Conservation (phyloP, 2,888 invertebrate genomes). For the Arge pagana region DNA sequence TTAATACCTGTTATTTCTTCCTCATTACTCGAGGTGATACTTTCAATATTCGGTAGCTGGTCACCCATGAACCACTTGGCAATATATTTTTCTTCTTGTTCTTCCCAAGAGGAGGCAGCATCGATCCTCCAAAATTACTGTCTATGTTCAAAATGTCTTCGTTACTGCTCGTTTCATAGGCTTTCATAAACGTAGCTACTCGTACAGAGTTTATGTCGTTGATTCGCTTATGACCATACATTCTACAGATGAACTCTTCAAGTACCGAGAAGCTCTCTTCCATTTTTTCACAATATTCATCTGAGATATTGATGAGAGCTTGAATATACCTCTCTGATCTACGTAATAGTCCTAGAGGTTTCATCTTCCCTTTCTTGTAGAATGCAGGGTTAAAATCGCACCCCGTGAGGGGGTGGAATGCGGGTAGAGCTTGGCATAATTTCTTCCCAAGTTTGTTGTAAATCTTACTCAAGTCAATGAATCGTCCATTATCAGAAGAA, state of each 20-base stretch:
- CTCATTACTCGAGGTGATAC: too few relatives aligned
- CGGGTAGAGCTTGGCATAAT: conserved; percentile 32
- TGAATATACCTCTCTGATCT: conserved; percentile 20
- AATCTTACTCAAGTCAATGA: conserved; percentile 32
- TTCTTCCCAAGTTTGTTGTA: conserved; percentile 29
- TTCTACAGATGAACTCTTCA: conserved; percentile 6
- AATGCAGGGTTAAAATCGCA: conserved; percentile 34
- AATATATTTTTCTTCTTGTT: too few relatives aligned
- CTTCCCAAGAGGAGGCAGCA: too few relatives aligned
- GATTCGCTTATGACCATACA: conserved; percentile 2
- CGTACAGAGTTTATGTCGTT: not conserved
- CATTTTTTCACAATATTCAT: not conserved
- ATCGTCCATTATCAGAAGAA: conserved; percentile 31
- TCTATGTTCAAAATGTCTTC: not conserved
- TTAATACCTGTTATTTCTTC: too few relatives aligned
- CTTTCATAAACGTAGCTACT: conserved; percentile 2
- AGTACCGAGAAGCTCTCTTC: not conserved
- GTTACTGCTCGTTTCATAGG: not conserved
- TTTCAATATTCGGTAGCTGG: too few relatives aligned
- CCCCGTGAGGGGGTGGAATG: conserved; percentile 32
- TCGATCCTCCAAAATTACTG: too few relatives aligned
- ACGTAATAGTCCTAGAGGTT: conserved; percentile 23
- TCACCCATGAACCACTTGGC: too few relatives aligned
- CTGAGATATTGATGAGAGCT: not conserved
- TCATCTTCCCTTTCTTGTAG: conserved; percentile 31